Conservation (phyloP, 2,888 invertebrate genomes). For the Ptilodon capucinus region DNA sequence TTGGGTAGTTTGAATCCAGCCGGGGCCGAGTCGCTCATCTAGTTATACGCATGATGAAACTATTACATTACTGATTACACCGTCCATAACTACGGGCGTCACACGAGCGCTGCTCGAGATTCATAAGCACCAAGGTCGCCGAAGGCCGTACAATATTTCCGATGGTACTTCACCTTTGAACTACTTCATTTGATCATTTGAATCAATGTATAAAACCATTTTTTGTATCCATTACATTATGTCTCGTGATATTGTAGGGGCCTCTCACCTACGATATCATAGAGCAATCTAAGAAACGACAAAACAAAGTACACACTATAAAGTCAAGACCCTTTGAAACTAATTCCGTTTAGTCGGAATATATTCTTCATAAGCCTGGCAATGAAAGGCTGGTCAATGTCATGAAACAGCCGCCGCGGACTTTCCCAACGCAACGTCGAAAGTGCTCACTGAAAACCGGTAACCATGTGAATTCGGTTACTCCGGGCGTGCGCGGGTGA, state of each 20-base stretch:
- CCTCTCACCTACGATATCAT: no score
- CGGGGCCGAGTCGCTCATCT: neutral
- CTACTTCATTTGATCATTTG: neutral
- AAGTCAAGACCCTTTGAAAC: no score
- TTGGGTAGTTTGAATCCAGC: neutral
- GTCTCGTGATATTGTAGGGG: no score
- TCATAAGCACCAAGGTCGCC: neutral
- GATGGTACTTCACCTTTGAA: neutral
- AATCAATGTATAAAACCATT: neutral
- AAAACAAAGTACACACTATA: no score
- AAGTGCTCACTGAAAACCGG: neutral
- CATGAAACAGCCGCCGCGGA: no score
- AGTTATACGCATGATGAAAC: neutral
- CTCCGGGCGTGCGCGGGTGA: neutral
- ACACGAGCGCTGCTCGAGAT: neutral
- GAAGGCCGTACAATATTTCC: neutral
- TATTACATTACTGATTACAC: neutral
- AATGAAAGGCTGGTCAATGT: no score
- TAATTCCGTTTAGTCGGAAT: no score
- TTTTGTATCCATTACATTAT: no score
- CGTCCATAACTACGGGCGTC: neutral
- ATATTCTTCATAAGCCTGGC: no score
- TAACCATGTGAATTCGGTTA: neutral
- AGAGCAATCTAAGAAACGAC: no score
- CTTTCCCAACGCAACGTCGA: no score